Conservation (phyloP, 23 tunicate species). For the Clavelina lepadiformis region DNA sequence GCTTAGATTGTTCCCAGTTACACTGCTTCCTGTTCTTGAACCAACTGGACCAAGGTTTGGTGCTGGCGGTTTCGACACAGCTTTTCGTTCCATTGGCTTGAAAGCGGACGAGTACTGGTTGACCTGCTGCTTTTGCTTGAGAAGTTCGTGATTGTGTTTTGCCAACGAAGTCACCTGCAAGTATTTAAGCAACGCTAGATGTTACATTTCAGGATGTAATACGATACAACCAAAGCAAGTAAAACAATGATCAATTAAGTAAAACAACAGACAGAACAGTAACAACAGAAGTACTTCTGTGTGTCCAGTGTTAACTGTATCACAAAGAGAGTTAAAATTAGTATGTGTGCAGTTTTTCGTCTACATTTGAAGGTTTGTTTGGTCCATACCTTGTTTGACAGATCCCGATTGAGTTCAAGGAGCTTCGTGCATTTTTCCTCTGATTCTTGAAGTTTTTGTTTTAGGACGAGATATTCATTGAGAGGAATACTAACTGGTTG, state of each 20-base stretch:
- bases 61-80: not conserved
- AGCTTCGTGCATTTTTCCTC: not conserved
- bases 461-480: not conserved
- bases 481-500: not conserved
- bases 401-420: not conserved
- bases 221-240: no score
- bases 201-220: no score
- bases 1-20: not conserved
- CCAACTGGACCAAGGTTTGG: conserved; percentile 5
- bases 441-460: not conserved
- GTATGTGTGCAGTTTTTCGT: no score
- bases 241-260: no score
- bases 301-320: no score
- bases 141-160: conserved; percentile 58
- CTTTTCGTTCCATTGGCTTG: not conserved
- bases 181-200: no score
- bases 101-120: conserved; percentile 36
- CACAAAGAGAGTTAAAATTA: no score
- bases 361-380: no score
- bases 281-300: no score
- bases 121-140: conserved; percentile 22
- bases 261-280: no score
- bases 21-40: not conserved
- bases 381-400: not conserved
- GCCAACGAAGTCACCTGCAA: conserved; percentile 63